Evolutionary conservation across 2,888 invertebrate genomes (phyloP).

Genomic region (Microctonus aethiopoides): DNA sequence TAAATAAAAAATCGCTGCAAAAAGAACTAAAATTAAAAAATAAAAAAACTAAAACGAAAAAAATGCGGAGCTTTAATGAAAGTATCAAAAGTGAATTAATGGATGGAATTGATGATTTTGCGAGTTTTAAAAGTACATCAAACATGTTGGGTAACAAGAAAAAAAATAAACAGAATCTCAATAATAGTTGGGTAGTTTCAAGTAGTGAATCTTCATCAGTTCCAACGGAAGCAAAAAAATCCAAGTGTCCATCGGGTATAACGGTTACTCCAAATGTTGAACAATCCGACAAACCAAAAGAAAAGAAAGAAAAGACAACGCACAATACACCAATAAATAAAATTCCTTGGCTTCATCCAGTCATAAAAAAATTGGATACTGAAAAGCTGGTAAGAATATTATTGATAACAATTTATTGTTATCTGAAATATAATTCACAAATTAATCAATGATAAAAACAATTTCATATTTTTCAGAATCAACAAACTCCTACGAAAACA

Average conservation of each 20-base stretch:
- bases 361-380: slow-evolving; percentile 47
- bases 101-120: slow-evolving; percentile 34
- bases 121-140: slow-evolving; percentile 16
- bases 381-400: slow-evolving; percentile 45
- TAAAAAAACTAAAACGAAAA: slow-evolving; percentile 48
- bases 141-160: slow-evolving; percentile 3
- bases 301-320: neutral
- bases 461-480: slow-evolving; percentile 19
- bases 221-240: slow-evolving; percentile 22
- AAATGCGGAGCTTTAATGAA: slow-evolving; percentile 47
- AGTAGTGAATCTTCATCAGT: slow-evolving; percentile 15
- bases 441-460: neutral
- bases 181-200: slow-evolving; percentile 33
- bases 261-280: slow-evolving; percentile 22
- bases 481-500: slow-evolving; percentile 28
- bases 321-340: neutral
- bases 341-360: slow-evolving; percentile 42
- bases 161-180: slow-evolving; percentile 10
- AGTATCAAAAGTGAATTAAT: slow-evolving; percentile 9
- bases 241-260: neutral
- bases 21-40: slow-evolving; percentile 47
- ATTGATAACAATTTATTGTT: neutral
- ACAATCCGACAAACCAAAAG: slow-evolving; percentile 16
- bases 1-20: slow-evolving; percentile 33
- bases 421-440: neutral